phyloP scores from a whole-genome alignment of 2,888 invertebrate genomes.

The Pseudococcus viburni region DNA sequence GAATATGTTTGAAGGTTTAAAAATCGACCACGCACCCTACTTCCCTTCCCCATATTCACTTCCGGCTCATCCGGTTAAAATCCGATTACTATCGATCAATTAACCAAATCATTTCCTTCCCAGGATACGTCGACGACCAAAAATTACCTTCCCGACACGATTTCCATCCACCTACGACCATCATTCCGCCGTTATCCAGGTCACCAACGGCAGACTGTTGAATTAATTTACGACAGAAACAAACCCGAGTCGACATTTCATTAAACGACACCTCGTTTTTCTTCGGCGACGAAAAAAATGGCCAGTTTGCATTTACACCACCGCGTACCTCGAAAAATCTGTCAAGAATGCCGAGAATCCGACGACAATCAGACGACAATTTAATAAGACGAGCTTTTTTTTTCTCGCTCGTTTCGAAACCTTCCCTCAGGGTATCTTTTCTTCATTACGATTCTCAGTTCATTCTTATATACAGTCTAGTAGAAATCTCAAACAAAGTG shows the following conservation, averaged over 20 bases:
- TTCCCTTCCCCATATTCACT: no score
- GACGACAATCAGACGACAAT: not conserved
- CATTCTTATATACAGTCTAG: not conserved
- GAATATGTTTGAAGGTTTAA: no score
- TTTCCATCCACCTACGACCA: not conserved
- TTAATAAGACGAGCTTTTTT: slow-evolving; percentile 38
- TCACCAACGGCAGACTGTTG: not conserved
- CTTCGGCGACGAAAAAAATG: not conserved
- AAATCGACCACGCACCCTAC: no score
- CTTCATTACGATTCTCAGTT: slow-evolving; percentile 17
- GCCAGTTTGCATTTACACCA: slow-evolving; percentile 2
- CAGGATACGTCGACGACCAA: no score
- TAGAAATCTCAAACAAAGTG: not conserved
- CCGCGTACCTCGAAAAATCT: not conserved
- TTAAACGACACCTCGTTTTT: slow-evolving; percentile 13
- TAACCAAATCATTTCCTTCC: no score
- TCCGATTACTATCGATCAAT: no score
- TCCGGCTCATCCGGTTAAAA: no score
- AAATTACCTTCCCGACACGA: no score
- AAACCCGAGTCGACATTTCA: slow-evolving; percentile 7
- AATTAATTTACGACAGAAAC: not conserved
- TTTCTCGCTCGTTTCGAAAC: slow-evolving; percentile 1
- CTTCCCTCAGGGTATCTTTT: slow-evolving; percentile 16
- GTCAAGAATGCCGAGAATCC: not conserved
- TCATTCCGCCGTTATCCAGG: not conserved